Evolutionary conservation across 2,113 vertebrate species (phyloP).

Genomic region (Pollimyrus isidori): DNA sequence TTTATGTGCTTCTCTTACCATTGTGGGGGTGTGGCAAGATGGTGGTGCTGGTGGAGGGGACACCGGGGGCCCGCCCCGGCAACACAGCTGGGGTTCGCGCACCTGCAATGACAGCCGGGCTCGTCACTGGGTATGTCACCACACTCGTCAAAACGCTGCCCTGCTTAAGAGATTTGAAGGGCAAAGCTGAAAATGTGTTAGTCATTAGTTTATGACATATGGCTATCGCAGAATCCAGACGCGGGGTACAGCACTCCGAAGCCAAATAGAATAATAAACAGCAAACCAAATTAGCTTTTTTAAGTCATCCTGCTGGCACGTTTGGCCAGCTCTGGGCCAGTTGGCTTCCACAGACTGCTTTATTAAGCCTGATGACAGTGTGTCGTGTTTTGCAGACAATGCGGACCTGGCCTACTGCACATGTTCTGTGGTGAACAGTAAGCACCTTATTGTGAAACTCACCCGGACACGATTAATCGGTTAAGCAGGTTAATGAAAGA

Average conservation of each 20-base stretch:
- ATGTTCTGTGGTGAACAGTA: not conserved
- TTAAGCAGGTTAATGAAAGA: not conserved
- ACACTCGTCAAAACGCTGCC: not conserved
- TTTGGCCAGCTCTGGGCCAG: not conserved
- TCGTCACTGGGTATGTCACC: not conserved
- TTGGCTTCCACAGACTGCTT: not conserved
- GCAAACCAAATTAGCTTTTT: not conserved
- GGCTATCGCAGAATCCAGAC: not conserved
- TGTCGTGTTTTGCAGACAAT: not conserved
- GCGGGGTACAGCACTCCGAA: not conserved
- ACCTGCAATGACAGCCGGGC: conserved; percentile 59
- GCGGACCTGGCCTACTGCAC: not conserved
- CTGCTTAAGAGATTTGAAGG: not conserved
- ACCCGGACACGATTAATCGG: not conserved
- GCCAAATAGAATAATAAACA: conserved; percentile 7
- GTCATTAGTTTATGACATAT: not conserved
- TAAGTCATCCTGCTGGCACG: not conserved
- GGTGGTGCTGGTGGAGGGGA: conserved; percentile 72
- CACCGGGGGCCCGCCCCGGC: conserved; percentile 58
- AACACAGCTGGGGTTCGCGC: conserved; percentile 48
- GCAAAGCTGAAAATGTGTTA: not conserved
- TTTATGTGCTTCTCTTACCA: conserved; percentile 56
- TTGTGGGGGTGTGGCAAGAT: conserved; percentile 75
- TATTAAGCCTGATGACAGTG: not conserved
- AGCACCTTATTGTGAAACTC: not conserved